Evolutionary conservation across 2,797 vertebrate genomes (phyloP).

Genomic region (Falco peregrinus): DNA sequence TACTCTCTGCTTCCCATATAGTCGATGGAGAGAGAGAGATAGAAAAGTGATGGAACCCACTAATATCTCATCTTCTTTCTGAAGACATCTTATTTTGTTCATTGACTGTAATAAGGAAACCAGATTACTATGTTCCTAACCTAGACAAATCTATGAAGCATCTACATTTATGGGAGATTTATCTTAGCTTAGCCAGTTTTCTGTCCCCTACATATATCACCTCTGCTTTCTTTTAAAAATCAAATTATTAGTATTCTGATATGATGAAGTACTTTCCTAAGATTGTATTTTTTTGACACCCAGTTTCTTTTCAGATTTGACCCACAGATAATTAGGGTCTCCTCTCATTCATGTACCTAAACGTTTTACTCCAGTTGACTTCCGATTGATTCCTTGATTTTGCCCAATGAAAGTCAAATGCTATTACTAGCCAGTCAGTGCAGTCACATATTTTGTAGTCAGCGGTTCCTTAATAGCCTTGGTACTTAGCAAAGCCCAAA

Average conservation of each 20-base stretch:
- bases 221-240: background rate
- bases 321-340: background rate
- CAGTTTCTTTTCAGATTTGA: background rate
- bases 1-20: background rate
- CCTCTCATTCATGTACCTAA: background rate
- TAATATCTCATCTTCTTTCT: background rate
- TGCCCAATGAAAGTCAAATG: background rate
- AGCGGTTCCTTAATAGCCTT: background rate
- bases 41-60: background rate
- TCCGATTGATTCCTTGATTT: background rate
- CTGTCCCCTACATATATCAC: background rate
- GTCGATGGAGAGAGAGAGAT: background rate
- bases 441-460: background rate
- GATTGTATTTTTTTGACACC: background rate
- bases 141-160: background rate
- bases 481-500: background rate
- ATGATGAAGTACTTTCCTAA: background rate
- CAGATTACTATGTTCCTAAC: background rate
- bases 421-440: background rate
- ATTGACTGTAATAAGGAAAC: background rate
- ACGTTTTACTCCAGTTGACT: background rate
- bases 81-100: background rate
- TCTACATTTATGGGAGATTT: background rate
- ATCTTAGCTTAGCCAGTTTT: background rate
- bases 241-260: background rate